Percentiles rank a stretch among this genome's conserved stretches.
Evolutionary conservation across 2,888 invertebrate species (phyloP).

Genomic region (Charanyca ferruginea): DNA sequence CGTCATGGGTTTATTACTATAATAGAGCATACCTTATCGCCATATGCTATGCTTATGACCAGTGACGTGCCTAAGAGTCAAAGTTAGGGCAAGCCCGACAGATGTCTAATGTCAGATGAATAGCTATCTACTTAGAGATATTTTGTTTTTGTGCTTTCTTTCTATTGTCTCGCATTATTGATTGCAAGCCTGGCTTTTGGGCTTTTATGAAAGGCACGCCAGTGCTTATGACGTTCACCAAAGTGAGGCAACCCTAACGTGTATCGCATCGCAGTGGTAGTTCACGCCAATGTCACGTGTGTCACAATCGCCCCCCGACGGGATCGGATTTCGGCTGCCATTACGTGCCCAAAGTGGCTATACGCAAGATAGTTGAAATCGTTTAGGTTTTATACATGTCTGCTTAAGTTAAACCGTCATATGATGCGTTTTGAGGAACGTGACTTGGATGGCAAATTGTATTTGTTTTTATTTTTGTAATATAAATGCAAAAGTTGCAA

Average conservation of each 20-base stretch:
- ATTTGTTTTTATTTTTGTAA: conserved; percentile 25
- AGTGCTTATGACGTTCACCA: background rate
- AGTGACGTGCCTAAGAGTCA: too few species aligned
- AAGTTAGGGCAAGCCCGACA: too few species aligned
- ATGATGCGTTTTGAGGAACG: conserved; percentile 55
- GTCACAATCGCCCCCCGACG: conserved; percentile 64
- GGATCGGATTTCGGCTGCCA: conserved; percentile 69
- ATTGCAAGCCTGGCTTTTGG: too few species aligned
- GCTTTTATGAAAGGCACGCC: too few species aligned
- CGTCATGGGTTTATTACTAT: too few species aligned
- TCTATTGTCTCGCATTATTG: too few species aligned
- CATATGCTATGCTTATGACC: too few species aligned
- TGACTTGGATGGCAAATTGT: conserved; percentile 49
- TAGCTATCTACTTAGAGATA: too few species aligned
- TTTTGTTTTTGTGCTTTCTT: too few species aligned
- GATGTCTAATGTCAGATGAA: too few species aligned
- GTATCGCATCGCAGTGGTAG: conserved; percentile 61
- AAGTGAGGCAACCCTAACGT: conserved; percentile 48
- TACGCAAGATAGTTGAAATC: conserved; percentile 66
- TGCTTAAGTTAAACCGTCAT: conserved; percentile 60
- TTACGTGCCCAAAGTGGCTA: conserved; percentile 68
- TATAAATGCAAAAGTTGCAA: conserved; percentile 51
- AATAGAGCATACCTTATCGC: too few species aligned
- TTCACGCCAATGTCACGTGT: conserved; percentile 70
- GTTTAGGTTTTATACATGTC: conserved; percentile 64